Evolutionary conservation across 2,797 vertebrate species (phyloP).

Genomic region (Lagocephalus sceleratus): DNA sequence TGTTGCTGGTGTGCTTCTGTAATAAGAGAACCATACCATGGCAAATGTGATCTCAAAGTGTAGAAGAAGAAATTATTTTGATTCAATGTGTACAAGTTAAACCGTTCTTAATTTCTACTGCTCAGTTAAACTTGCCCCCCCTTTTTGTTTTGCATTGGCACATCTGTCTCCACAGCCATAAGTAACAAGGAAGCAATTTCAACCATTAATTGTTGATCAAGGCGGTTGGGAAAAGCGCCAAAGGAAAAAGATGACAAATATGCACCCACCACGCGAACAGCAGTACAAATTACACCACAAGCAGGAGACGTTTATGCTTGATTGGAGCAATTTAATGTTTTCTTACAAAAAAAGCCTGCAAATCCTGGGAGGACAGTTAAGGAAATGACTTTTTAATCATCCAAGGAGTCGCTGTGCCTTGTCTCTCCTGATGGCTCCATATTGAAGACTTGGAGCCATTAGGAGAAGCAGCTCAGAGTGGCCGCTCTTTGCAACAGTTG

Average conservation of each 20-base stretch:
- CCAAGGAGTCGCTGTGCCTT: constrained; percentile 82
- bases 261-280: constrained; percentile 75
- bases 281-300: constrained; percentile 85
- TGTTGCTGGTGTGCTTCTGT: constrained; percentile 10
- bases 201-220: constrained; percentile 84
- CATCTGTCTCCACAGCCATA: constrained; percentile 80
- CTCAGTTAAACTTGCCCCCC: constrained; percentile 42
- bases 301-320: constrained; percentile 87
- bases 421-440: constrained; percentile 83
- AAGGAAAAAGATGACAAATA: constrained; percentile 89
- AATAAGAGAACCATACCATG: constrained; percentile 4
- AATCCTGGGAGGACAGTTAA: constrained; percentile 96
- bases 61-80: constrained; percentile 23
- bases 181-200: constrained; percentile 77
- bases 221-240: constrained; percentile 81
- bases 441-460: constrained; percentile 80
- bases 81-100: constrained; percentile 43
- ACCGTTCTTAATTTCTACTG: constrained; percentile 38
- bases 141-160: constrained; percentile 49
- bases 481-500: constrained; percentile 60
- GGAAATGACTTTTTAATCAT: constrained; percentile 99
- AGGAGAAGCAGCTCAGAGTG: constrained; percentile 60
- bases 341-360: constrained; percentile 76
- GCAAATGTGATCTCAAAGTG: constrained; percentile 16
- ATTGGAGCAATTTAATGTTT: constrained; percentile 96